Conservation (phyloP, 2,797 vertebrate genomes). For the Notolabrus celidotus region DNA sequence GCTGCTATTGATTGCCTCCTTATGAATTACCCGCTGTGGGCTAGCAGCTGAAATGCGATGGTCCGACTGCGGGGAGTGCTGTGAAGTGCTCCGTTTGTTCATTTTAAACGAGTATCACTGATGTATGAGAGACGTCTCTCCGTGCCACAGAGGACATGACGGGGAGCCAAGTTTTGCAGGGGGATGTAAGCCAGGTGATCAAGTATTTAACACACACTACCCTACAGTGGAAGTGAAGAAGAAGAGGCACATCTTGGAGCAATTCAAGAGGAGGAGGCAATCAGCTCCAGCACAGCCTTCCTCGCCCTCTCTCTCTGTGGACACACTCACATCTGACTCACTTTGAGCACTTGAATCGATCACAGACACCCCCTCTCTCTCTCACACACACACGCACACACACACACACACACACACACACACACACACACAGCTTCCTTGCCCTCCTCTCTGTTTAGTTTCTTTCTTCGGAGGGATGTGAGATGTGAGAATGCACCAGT, state of each 20-base stretch:
- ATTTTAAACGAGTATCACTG: slow-evolving; percentile 9
- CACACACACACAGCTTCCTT: not conserved
- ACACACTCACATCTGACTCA: slow-evolving; percentile 38
- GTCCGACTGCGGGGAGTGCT: slow-evolving; percentile 12
- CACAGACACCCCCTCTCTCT: not conserved
- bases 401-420: not conserved
- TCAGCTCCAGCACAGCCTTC: slow-evolving; percentile 41
- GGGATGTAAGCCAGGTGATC: slow-evolving; percentile 33
- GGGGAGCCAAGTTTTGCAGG: not conserved
- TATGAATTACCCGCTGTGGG: slow-evolving; percentile 47
- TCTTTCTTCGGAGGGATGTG: slow-evolving; percentile 9
- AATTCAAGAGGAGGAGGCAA: slow-evolving; percentile 39
- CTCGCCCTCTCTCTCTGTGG: slow-evolving; percentile 26
- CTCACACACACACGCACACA: slow-evolving; percentile 3
- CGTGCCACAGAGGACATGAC: not conserved
- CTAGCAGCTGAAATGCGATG: slow-evolving; percentile 2
- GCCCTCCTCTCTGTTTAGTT: not conserved
- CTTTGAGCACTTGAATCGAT: slow-evolving; percentile 54
- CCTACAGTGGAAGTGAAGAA: slow-evolving; percentile 19
- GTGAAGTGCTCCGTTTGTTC: not conserved
- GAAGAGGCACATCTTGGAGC: slow-evolving; percentile 38
- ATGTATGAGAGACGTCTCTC: slow-evolving; percentile 13
- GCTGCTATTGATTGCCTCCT: slow-evolving; percentile 65
- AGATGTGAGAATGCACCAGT: slow-evolving; percentile 12
- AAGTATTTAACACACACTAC: slow-evolving; percentile 30